Evolutionary conservation across 2,113 vertebrate genomes (phyloP), one percentile per base, ranked within the genome.

Genomic region (Phalacrocorax brasilianus): DNA sequence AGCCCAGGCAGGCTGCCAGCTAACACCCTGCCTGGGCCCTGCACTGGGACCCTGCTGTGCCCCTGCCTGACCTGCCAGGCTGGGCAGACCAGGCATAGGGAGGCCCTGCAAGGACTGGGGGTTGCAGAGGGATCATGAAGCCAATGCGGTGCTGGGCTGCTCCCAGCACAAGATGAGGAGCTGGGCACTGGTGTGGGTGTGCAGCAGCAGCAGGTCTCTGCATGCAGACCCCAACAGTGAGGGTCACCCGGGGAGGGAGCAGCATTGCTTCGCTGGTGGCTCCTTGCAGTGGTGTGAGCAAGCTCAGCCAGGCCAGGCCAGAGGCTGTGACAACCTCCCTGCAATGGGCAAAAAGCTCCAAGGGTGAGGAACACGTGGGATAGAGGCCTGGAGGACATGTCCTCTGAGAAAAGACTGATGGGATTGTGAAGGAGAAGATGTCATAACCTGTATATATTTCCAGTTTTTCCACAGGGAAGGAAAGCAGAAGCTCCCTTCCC

Each of bases 21-120:
- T 72, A 44, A 38, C 40, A 47, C 58, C 53, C 83, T 70, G 55
- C 77, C 56, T 6, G 17, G 23, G 23, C 59, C 63, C 79, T 1
- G 4, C 0, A 1, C 14, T 5, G 87, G 30, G 40, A 23, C 49
- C 40, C 79, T 45, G 83, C 79, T 10, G 68, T 8, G 77, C 7
- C 68, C 75, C 85, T 67, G 45, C 85, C 62, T 6, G 77, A 16
- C 45, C 50, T 55, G 88, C 66, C 52, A 71, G 85, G 66, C 15
- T 0, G 0, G 49, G 71, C 65, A 67, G 38, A 9, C 0, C 0
- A 59, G 38, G 56, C 78, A 59, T 0, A 0, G 56, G 38, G 52
- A 6, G 20, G 8, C 16, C 16, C 42, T n/a, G 66, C 32, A 18
- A 50, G 47, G 61, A 53, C 8, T 0, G 0, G 17, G 47, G 15